A percentile compares a stretch with the other conserved stretches of the same genome.
phyloP scores from a whole-genome alignment of 2,888 invertebrate species.

The Steinernema hermaphroditum region DNA sequence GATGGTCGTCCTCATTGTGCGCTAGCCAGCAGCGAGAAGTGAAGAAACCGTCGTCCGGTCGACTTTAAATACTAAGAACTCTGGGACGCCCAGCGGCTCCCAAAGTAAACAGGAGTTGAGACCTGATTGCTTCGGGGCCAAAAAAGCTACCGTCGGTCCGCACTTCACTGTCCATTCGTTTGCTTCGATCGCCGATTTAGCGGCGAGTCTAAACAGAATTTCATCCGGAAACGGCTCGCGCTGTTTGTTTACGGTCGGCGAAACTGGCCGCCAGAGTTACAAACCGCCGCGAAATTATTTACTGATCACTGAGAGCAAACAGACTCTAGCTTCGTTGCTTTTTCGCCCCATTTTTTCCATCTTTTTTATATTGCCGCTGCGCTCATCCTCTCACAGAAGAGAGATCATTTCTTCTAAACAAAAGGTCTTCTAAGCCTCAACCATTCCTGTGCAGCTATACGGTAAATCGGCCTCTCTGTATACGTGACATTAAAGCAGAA shows the following conservation, averaged over 20 bases:
- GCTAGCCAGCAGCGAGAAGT: slow-evolving; percentile 29
- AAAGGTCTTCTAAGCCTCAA: no score
- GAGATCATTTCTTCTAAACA: no score
- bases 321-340: neutral
- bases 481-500: no score
- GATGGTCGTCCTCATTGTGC: slow-evolving; percentile 23
- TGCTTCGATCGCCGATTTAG: slow-evolving; percentile 6
- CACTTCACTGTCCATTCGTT: slow-evolving; percentile 25
- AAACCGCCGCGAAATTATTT: slow-evolving; percentile 24
- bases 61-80: neutral
- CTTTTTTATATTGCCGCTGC: no score
- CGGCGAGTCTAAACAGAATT: slow-evolving; percentile 17
- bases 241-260: slow-evolving; percentile 16
- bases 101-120: slow-evolving; percentile 14
- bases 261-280: slow-evolving; percentile 21
- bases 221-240: slow-evolving; percentile 24
- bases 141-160: slow-evolving; percentile 16
- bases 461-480: no score
- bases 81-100: neutral
- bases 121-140: slow-evolving; percentile 21
- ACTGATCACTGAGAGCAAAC: slow-evolving; percentile 12
- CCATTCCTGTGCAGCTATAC: no score
- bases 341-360: no score
- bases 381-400: no score
- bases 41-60: neutral